A percentile compares a stretch with the other conserved stretches of the same genome.
Conservation (phyloP, 2,797 vertebrate genomes). For the Aphelocoma californica region DNA sequence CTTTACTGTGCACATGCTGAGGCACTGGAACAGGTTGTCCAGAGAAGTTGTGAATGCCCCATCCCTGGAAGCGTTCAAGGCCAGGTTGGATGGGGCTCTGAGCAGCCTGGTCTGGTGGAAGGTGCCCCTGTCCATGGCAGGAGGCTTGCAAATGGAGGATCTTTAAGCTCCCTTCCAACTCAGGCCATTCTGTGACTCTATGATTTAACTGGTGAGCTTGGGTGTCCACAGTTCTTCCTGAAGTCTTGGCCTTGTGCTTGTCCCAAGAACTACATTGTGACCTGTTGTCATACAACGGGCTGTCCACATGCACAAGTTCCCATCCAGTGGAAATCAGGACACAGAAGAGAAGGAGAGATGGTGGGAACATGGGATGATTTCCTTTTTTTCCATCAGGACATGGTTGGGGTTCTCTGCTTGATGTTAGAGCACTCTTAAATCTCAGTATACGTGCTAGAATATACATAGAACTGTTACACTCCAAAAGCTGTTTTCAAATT, state of each 20-base stretch:
- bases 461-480: not conserved
- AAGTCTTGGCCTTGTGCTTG: not conserved
- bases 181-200: not conserved
- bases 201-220: not conserved
- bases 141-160: not conserved
- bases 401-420: not conserved
- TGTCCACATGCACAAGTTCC: not conserved
- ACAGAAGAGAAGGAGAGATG: not conserved
- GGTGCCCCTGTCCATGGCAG: not conserved
- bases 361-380: not conserved
- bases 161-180: not conserved
- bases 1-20: accelerated
- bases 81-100: not conserved
- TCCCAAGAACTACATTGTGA: not conserved
- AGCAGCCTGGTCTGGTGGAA: not conserved
- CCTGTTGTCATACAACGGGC: not conserved
- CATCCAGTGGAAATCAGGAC: not conserved
- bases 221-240: not conserved
- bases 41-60: not conserved
- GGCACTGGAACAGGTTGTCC: not conserved
- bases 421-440: not conserved
- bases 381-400: not conserved
- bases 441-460: not conserved
- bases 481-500: not conserved
- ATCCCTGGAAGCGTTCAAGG: not conserved